Percentiles rank a stretch among this genome's conserved stretches.
These are phyloP conservation scores for Caenorhabditis panamensis DNA, from an alignment of 2,888 invertebrate genomes.

Conservation along the genomic window DNA sequence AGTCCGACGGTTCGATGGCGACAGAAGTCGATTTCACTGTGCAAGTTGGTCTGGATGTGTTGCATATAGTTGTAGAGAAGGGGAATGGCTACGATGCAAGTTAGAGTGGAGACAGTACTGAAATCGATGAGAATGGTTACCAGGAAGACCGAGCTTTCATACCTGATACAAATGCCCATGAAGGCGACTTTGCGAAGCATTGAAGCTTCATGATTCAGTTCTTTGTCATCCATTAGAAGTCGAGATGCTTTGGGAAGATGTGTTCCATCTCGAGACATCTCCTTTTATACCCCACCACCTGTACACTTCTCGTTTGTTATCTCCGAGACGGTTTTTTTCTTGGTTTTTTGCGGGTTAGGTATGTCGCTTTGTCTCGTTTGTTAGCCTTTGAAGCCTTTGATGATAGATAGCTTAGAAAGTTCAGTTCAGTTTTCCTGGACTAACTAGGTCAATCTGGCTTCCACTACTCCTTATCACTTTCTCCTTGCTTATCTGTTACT, in stretches of 20 bases:
- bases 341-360: background rate
- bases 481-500: background rate
- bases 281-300: background rate
- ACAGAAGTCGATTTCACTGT: constrained; percentile 77
- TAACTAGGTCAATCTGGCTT: constrained; percentile 23
- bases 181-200: constrained; percentile 72
- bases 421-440: background rate
- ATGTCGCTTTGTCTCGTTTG: background rate
- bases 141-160: background rate
- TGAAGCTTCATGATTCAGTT: constrained; percentile 68
- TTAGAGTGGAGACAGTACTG: constrained; percentile 78
- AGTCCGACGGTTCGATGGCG: constrained; percentile 72
- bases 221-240: constrained; percentile 65
- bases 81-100: constrained; percentile 78
- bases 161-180: constrained; percentile 73
- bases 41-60: constrained; percentile 77
- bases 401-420: background rate
- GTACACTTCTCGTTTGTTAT: constrained; percentile 9
- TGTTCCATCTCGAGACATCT: background rate
- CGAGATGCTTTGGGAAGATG: background rate
- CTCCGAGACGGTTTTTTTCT: constrained; percentile 17
- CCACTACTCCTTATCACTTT: background rate
- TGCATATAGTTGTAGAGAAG: constrained; percentile 80
- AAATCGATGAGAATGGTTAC: constrained; percentile 5
- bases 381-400: background rate